Percentiles rank a stretch among this genome's conserved stretches.
phyloP scores from a whole-genome alignment of 2,888 invertebrate genomes.

The Pristionchus arcanus region DNA sequence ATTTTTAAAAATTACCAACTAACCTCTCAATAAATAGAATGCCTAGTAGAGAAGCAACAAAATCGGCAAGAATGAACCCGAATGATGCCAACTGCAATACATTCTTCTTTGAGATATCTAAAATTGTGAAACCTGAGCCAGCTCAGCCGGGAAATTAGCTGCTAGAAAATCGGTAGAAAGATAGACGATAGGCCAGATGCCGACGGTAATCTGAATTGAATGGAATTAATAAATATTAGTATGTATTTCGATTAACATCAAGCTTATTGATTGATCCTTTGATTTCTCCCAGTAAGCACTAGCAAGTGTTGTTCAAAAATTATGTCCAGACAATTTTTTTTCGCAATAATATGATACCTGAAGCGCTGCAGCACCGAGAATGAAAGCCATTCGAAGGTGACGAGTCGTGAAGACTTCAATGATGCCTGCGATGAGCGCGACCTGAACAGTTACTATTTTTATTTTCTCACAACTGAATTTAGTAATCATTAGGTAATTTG shows the following conservation, averaged over 20 bases:
- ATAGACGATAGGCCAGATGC: slow-evolving; percentile 64
- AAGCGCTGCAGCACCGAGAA: slow-evolving; percentile 64
- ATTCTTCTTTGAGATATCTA: not conserved
- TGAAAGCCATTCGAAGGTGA: slow-evolving; percentile 65
- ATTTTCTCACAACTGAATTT: too few relatives aligned
- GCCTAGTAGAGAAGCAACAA: slow-evolving; percentile 58
- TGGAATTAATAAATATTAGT: too few relatives aligned
- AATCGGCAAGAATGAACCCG: slow-evolving; percentile 67
- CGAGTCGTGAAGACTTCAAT: slow-evolving; percentile 61
- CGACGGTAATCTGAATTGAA: slow-evolving; percentile 60
- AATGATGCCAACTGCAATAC: slow-evolving; percentile 63
- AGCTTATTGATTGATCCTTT: too few relatives aligned
- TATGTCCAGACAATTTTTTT: not conserved
- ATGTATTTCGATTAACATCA: too few relatives aligned
- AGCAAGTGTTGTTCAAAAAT: not conserved
- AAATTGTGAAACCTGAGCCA: slow-evolving; percentile 42
- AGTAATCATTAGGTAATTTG: not conserved
- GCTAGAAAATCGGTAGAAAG: slow-evolving; percentile 56
- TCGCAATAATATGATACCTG: slow-evolving; percentile 58
- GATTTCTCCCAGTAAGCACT: too few relatives aligned
- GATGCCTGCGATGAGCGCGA: slow-evolving; percentile 17
- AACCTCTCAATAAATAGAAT: slow-evolving; percentile 38
- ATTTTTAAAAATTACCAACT: not conserved
- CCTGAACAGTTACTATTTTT: not conserved
- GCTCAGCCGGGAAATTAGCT: slow-evolving; percentile 35